Conservation (phyloP, 1,140 invertebrate genomes). For the Cydia strobilella region DNA sequence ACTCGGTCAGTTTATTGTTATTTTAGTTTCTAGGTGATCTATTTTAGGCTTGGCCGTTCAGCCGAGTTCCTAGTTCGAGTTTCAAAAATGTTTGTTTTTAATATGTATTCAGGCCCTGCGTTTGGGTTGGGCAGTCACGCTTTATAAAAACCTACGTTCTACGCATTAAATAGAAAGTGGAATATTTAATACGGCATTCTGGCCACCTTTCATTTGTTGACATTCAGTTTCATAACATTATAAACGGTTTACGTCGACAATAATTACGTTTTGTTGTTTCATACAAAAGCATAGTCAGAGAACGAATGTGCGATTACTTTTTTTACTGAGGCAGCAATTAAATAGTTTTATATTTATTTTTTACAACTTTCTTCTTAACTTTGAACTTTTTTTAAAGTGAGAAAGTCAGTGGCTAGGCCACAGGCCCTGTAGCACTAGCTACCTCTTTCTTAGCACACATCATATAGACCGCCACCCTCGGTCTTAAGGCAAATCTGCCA, state of each 20-base stretch:
- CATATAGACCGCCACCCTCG: no score
- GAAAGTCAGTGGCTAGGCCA: no score
- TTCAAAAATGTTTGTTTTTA: slow-evolving; percentile 36
- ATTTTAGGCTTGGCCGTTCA: slow-evolving; percentile 43
- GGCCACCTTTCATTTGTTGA: slow-evolving; percentile 51
- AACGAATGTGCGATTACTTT: slow-evolving; percentile 18
- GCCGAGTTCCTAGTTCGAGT: slow-evolving; percentile 37
- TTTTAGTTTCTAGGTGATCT: slow-evolving; percentile 41
- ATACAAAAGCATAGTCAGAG: slow-evolving; percentile 13
- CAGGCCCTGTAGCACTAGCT: no score
- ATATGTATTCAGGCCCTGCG: slow-evolving; percentile 29
- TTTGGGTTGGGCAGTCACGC: slow-evolving; percentile 33
- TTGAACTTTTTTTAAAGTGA: no score
- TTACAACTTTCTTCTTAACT: background rate
- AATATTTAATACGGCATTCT: slow-evolving; percentile 49
- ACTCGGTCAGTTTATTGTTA: slow-evolving; percentile 37
- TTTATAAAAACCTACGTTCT: background rate
- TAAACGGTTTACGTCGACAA: slow-evolving; percentile 35
- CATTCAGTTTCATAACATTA: slow-evolving; percentile 49
- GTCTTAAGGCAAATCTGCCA: no score
- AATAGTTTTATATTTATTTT: background rate
- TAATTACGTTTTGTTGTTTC: slow-evolving; percentile 31
- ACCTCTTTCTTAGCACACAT: no score
- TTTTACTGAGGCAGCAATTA: background rate
- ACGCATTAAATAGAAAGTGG: slow-evolving; percentile 45